Evolutionary conservation across 2,888 invertebrate genomes (phyloP).

Genomic region (Heterodera filipjevi): DNA sequence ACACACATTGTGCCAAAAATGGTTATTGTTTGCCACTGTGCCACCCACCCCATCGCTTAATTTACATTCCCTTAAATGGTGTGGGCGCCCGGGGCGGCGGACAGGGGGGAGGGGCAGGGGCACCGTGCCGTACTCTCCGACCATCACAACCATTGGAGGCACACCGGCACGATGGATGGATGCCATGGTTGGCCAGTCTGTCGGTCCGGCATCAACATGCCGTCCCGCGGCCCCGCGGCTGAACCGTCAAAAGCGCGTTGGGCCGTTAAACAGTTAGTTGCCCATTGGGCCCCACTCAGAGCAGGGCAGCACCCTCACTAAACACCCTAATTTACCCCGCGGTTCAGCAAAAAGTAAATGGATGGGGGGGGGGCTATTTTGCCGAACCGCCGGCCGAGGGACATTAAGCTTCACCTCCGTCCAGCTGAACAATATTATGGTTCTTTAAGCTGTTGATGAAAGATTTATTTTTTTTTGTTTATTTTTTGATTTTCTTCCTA

Average conservation of each 20-base stretch:
- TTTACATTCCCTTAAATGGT: not conserved
- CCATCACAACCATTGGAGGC: not conserved
- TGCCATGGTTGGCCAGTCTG: not conserved
- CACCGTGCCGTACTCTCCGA: not conserved
- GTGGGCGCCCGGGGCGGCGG: too few species aligned
- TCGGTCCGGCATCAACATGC: too few species aligned
- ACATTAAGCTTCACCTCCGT: too few species aligned
- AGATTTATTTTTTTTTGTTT: too few species aligned
- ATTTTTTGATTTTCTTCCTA: too few species aligned
- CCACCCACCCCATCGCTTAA: slow-evolving; percentile 14
- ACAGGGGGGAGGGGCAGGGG: too few species aligned
- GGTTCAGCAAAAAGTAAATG: slow-evolving; percentile 1
- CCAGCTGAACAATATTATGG: too few species aligned
- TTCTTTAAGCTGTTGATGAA: too few species aligned
- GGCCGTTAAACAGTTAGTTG: slow-evolving; percentile 5
- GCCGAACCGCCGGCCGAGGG: too few species aligned
- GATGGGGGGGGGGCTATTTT: not conserved
- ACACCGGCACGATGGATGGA: too few species aligned
- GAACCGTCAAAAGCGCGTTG: not conserved
- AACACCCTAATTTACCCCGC: not conserved
- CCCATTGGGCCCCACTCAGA: too few species aligned
- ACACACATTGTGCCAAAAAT: not conserved
- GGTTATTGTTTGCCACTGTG: not conserved
- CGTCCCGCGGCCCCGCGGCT: not conserved
- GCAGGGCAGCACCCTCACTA: not conserved